Percentiles rank a stretch among this genome's conserved stretches.
phyloP scores from a whole-genome alignment of 1,140 invertebrate species.

The Dendroctonus valens region DNA sequence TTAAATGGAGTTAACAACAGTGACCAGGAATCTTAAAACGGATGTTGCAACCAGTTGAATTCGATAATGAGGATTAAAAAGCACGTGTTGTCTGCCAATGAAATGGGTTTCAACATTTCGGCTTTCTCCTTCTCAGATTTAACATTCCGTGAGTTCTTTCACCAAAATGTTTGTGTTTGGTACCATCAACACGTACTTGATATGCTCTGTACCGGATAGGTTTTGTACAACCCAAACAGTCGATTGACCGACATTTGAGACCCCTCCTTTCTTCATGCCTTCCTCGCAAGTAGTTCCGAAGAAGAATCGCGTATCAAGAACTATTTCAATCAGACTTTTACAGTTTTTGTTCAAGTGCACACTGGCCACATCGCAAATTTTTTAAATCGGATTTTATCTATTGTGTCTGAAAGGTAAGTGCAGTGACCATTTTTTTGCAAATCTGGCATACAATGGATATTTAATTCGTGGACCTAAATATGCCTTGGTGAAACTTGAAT shows the following conservation, averaged over 20 bases:
- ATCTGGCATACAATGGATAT: neutral
- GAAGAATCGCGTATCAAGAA: slow-evolving; percentile 17
- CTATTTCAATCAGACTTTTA: slow-evolving; percentile 18
- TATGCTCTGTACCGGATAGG: slow-evolving; percentile 10
- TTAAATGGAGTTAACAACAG: too few species aligned
- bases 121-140: too few species aligned
- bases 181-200: too few species aligned
- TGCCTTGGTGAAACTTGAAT: neutral
- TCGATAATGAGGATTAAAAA: too few species aligned
- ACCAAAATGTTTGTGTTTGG: too few species aligned
- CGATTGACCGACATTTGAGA: slow-evolving; percentile 14
- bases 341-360: slow-evolving; percentile 21
- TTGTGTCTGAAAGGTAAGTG: neutral
- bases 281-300: slow-evolving; percentile 15
- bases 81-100: too few species aligned
- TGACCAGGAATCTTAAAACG: too few species aligned
- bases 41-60: too few species aligned
- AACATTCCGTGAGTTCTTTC: too few species aligned
- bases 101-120: too few species aligned
- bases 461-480: neutral
- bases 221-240: slow-evolving; percentile 13
- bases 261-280: slow-evolving; percentile 10
- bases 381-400: neutral
- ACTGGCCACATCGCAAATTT: neutral
- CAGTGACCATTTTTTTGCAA: neutral